Conservation (phyloP, 2,888 invertebrate genomes). For the Drosophila nr. medialis region DNA sequence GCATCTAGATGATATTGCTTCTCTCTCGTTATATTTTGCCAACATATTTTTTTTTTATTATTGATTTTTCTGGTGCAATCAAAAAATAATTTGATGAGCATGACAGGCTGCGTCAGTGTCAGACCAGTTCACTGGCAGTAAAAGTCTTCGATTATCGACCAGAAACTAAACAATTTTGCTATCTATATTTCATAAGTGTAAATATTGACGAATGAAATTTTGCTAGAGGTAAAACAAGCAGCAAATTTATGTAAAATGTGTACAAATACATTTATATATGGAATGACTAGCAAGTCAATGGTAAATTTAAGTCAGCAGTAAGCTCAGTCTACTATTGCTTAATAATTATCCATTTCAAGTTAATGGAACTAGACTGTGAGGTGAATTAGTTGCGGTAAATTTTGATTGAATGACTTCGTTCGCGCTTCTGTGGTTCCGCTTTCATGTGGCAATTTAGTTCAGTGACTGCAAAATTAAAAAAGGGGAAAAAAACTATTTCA, state of each 20-base stretch:
- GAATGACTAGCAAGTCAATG: background rate
- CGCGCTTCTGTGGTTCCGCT: background rate
- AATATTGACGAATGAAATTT: slow-evolving; percentile 2
- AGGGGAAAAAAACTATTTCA: background rate
- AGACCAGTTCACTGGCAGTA: slow-evolving; percentile 8
- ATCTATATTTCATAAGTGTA: background rate
- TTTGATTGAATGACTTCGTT: background rate
- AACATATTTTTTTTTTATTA: slow-evolving; percentile 12
- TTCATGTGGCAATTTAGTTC: background rate
- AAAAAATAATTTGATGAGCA: slow-evolving; percentile 34
- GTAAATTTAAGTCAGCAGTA: background rate
- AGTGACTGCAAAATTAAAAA: background rate
- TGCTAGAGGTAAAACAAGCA: background rate
- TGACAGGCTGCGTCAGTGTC: slow-evolving; percentile 26
- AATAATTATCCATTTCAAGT: background rate
- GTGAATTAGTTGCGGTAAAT: background rate
- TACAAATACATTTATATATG: background rate
- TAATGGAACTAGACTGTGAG: background rate
- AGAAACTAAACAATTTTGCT: slow-evolving; percentile 5
- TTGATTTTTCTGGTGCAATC: slow-evolving; percentile 42
- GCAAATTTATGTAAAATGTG: background rate
- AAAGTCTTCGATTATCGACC: slow-evolving; percentile 20
- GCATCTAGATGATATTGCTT: background rate
- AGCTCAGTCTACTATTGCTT: too few species aligned
- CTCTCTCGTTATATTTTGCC: slow-evolving; percentile 4